Percentiles rank a stretch among this genome's conserved stretches.
Conservation (phyloP, 2,113 vertebrate species). For the Psilopogon haemacephalus region DNA sequence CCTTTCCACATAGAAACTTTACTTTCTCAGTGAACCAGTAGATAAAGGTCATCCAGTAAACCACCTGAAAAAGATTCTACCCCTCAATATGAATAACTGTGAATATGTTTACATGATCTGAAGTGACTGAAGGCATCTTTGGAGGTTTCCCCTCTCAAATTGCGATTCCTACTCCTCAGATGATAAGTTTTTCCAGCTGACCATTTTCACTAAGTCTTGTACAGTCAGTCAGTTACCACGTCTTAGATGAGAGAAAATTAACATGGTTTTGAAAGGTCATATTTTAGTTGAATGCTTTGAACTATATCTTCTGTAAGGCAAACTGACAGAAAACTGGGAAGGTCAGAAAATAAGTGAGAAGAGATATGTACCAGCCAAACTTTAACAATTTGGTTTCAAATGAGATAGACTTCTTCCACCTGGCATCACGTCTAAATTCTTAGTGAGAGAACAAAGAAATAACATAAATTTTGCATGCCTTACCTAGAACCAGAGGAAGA, state of each 20-base stretch:
- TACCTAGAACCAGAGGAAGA: neutral
- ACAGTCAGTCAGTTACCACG: neutral
- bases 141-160: neutral
- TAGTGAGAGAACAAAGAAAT: neutral
- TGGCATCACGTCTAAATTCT: neutral
- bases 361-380: neutral
- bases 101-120: neutral
- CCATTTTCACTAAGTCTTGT: neutral
- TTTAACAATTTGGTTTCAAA: neutral
- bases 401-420: neutral
- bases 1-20: fast-evolving
- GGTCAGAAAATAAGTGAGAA: neutral
- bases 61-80: neutral
- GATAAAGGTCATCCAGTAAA: neutral
- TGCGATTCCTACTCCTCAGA: neutral
- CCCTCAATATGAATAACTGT: neutral
- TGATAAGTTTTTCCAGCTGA: neutral
- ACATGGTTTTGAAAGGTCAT: neutral
- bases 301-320: neutral
- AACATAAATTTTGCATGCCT: neutral
- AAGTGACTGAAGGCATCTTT: neutral
- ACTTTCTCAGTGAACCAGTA: neutral
- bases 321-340: neutral
- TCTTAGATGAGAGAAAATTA: neutral
- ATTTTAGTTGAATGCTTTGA: neutral